These are phyloP conservation scores for Microcebus tavaratra DNA, from an alignment of 2,113 vertebrate species.

Conservation along the genomic window DNA sequence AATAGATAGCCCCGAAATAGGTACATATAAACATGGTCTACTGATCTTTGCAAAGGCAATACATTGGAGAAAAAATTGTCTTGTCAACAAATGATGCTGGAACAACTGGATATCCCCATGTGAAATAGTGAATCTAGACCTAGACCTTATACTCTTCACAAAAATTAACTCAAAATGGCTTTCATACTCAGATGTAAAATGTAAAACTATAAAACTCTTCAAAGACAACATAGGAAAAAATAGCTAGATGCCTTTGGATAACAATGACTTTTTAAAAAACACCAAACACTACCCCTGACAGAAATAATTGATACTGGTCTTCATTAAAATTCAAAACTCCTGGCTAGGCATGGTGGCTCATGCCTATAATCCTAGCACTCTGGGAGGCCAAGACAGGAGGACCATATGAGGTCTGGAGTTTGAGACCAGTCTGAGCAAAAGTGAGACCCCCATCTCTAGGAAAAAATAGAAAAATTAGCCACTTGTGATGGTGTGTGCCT, in stretches of 20 bases:
- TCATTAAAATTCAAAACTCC: background rate
- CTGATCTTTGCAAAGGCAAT: background rate
- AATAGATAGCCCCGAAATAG: background rate
- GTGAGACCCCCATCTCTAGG: too few species aligned
- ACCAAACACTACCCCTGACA: background rate
- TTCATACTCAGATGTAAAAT: background rate
- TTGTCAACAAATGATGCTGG: background rate
- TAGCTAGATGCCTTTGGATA: background rate
- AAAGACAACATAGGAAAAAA: background rate
- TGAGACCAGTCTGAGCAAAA: too few species aligned
- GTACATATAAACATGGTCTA: background rate
- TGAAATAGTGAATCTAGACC: background rate
- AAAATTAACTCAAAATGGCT: slow-evolving; percentile 7
- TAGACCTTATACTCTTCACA: background rate
- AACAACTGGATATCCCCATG: background rate
- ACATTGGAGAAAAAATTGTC: background rate
- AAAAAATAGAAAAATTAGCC: too few species aligned
- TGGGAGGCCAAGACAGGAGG: too few species aligned
- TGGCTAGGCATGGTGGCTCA: too few species aligned
- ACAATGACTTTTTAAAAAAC: background rate
- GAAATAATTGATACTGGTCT: background rate
- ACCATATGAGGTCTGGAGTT: too few species aligned
- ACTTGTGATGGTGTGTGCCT: too few species aligned
- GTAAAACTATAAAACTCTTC: background rate
- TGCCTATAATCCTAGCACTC: too few species aligned